Evolutionary conservation across 2,113 vertebrate genomes (phyloP).

Genomic region (Pteruthius melanotis): DNA sequence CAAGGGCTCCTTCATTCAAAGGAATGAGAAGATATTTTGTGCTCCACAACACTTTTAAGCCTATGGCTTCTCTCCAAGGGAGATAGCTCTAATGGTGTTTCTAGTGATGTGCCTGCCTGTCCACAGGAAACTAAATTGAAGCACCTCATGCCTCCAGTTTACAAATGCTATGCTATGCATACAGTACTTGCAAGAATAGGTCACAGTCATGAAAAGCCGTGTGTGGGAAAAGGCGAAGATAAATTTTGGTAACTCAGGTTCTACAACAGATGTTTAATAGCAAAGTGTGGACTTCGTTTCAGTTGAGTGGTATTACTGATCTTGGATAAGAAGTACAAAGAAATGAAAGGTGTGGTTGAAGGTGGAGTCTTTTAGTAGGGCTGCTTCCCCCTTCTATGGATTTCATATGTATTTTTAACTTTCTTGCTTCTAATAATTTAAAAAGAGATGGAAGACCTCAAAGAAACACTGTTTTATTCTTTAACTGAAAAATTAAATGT

Average conservation of each 20-base stretch:
- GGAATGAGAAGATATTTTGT: slow-evolving; percentile 8
- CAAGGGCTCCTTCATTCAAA: slow-evolving; percentile 38
- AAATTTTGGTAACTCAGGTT: neutral
- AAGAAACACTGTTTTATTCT: neutral
- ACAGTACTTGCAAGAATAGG: neutral
- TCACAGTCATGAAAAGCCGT: neutral
- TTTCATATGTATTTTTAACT: neutral
- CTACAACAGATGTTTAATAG: neutral
- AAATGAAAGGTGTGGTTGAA: neutral
- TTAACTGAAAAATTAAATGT: neutral
- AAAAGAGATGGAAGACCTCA: neutral
- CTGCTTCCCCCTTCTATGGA: neutral
- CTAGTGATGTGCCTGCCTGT: neutral
- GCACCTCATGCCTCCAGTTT: neutral
- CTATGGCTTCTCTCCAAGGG: slow-evolving; percentile 11
- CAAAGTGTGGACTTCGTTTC: neutral
- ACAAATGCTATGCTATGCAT: neutral
- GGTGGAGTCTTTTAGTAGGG: neutral
- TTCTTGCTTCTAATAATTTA: neutral
- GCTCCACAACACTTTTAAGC: slow-evolving; percentile 11
- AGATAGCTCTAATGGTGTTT: slow-evolving; percentile 14
- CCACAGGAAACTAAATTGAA: neutral
- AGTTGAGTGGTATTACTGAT: neutral
- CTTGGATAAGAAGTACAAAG: neutral
- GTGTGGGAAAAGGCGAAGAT: neutral